Base-by-base conservation (phyloP, 2,888 invertebrate genomes). In the Archips crataeganus region DNA sequence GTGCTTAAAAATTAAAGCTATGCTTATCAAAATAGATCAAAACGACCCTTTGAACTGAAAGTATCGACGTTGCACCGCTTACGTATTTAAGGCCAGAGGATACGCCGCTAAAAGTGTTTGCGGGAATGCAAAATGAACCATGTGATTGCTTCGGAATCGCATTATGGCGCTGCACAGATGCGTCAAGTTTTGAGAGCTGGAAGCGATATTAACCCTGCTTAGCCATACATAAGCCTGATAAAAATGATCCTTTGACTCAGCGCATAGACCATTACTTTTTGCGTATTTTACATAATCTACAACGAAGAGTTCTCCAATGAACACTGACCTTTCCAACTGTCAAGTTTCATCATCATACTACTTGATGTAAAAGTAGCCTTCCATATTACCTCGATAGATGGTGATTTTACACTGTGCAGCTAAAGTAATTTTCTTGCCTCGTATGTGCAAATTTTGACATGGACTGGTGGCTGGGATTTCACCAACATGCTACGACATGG, bases 41-140 rank as follows among this genome's bases (percentile, higher is more conserved):
- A 67, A 10, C 57, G 34, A 32, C 63, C 49, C 74, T 77, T 79
- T 79, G 73, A 68, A 23, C 74, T 60, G 63, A 65, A 71, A 75
- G 78, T 78, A 78, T 78, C 77, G 77, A 71, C 75, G 63, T 63
- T 75, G 71, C 78, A 78, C 71, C 77, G 79, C 76, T 79, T 76
- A 77, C 79, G 79, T 81, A 77, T 75, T 77, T 75, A 78, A 77
- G 74, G 80, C 78, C 79, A 57, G 77, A 85, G 84, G 83, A 84
- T 80, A 80, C 77, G 82, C 83, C 77, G 82, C 83, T 84, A 87
- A 89, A 90, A 90, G 87, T 88, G 88, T 91, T 90, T 88, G 87
- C 86, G 86, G 85, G 87, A 88, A 91, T 90, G 90, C 89, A 91
- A 92, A 92, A 92, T 92, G 91, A 91, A 92, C 88, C 92, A 91